Conservation (phyloP, 2,888 invertebrate species). For the Girardia tigrina region DNA sequence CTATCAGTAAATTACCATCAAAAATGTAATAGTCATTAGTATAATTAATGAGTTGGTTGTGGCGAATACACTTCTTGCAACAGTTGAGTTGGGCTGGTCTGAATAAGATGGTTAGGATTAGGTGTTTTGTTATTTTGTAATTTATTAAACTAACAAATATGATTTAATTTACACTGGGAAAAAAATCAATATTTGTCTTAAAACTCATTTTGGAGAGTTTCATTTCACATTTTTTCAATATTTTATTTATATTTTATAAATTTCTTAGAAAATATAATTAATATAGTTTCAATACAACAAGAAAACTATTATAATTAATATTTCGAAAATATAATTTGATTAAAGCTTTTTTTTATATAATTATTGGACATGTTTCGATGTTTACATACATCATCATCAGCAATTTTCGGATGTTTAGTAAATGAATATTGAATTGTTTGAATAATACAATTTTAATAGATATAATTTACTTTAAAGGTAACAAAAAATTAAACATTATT, state of each 20-base stretch:
- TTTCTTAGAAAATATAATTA: not conserved
- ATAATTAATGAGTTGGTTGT: conserved; percentile 20
- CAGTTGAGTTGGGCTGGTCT: conserved; percentile 12
- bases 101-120: conserved; percentile 16
- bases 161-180: not conserved
- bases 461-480: no score
- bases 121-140: not conserved
- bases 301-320: no score
- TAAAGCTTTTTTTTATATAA: no score
- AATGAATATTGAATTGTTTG: no score
- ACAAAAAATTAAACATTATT: no score
- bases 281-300: not conserved
- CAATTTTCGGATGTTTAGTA: no score
- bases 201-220: not conserved
- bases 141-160: not conserved
- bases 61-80: not conserved
- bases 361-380: no score
- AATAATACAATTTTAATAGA: no score
- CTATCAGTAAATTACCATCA: conserved; percentile 8
- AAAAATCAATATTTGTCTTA: not conserved
- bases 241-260: not conserved
- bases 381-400: not conserved
- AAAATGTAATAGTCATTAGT: conserved; percentile 19
- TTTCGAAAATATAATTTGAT: no score
- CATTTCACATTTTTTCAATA: not conserved